Evolutionary conservation across 2,888 invertebrate genomes (phyloP), one percentile per base, ranked within the genome.

Genomic region (Pterobdella sp.): DNA sequence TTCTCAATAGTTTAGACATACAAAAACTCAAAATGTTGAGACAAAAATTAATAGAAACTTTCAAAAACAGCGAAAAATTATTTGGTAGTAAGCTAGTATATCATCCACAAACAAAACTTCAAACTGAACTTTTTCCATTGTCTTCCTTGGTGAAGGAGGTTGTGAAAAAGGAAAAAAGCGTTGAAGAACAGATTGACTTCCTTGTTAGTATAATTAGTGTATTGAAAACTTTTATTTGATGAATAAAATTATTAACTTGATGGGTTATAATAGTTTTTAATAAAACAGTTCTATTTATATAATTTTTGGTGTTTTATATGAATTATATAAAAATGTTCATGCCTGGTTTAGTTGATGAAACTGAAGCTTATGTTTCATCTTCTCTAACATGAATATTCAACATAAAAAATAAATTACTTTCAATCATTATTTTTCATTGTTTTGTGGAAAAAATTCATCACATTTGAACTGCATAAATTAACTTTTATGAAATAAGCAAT

Each of bases 331-430:
- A n/a, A n/a, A n/a, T n/a, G n/a, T n/a, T n/a, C n/a, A n/a, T n/a
- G n/a, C n/a, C n/a, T n/a, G n/a, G 42, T 42, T 14, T 22, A 56
- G 60, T 56, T 26, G 3, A 3, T 56, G 60, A 26, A 56, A n/a
- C n/a, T 26, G n/a, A 56, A n/a, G 60, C 60, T 56, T 7, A n/a
- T 56, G 60, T 56, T 56, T 56, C n/a, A n/a, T n/a, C n/a, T n/a
- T n/a, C n/a, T n/a, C n/a, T n/a, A n/a, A n/a, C n/a, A n/a, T n/a
- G n/a, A n/a, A n/a, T n/a, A n/a, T n/a, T n/a, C n/a, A n/a, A n/a
- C n/a, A n/a, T n/a, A n/a, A n/a, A n/a, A n/a, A n/a, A n/a, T n/a
- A n/a, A n/a, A n/a, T n/a, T n/a, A n/a, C n/a, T n/a, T n/a, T n/a
- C n/a, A n/a, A n/a, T n/a, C n/a, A n/a, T n/a, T n/a, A n/a, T n/a